phyloP scores from a whole-genome alignment of 2,113 vertebrate species.

The Oncorhynchus kisutch region DNA sequence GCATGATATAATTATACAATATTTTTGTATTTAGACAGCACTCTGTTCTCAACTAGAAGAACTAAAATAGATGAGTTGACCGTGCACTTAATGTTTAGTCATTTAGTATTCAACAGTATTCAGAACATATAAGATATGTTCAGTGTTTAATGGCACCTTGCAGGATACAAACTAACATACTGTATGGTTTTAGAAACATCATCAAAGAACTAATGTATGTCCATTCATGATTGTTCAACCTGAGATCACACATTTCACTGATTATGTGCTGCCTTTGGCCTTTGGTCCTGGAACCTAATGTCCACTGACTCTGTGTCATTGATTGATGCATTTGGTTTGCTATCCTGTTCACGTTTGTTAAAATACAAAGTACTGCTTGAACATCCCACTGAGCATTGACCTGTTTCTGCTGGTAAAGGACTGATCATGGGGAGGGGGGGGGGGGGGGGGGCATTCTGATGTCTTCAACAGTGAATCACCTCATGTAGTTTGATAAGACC shows the following conservation, averaged over 20 bases:
- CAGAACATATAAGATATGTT: slow-evolving; percentile 60
- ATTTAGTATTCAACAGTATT: slow-evolving; percentile 27
- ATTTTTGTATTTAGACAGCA: slow-evolving; percentile 46
- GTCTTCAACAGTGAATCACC: neutral
- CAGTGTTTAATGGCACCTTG: neutral
- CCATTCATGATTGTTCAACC: neutral
- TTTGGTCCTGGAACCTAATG: slow-evolving; percentile 2
- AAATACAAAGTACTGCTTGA: slow-evolving; percentile 17
- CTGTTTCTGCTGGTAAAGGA: slow-evolving; percentile 25
- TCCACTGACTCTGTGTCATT: neutral
- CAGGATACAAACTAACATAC: neutral
- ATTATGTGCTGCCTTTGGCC: neutral
- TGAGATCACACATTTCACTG: neutral
- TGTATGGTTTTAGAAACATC: neutral
- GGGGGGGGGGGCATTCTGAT: slow-evolving; percentile 3
- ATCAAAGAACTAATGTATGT: neutral
- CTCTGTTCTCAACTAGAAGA: slow-evolving; percentile 47
- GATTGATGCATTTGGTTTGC: slow-evolving; percentile 9
- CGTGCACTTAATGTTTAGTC: slow-evolving; percentile 55
- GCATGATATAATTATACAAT: slow-evolving; percentile 15
- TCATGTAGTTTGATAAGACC: slow-evolving; percentile 18
- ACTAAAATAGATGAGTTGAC: slow-evolving; percentile 49
- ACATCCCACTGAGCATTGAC: neutral
- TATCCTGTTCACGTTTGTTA: neutral
- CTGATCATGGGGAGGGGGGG: slow-evolving; percentile 12